phyloP scores from a whole-genome alignment of 1,140 invertebrate genomes.

The Paraescarpia echinospica region DNA sequence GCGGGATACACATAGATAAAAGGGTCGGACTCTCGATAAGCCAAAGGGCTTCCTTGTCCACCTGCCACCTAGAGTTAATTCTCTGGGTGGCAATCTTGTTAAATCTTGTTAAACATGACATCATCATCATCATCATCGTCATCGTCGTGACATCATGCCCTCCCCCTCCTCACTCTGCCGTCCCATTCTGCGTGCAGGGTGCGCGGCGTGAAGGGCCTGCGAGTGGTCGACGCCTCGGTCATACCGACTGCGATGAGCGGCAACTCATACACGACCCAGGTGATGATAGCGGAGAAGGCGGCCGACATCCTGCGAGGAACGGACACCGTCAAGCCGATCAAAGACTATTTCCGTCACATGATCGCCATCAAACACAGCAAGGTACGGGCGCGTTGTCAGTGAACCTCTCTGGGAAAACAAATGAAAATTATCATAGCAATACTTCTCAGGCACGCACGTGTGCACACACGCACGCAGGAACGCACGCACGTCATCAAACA shows the following conservation, averaged over 20 bases:
- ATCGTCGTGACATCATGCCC: too few species aligned
- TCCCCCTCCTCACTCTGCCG: too few species aligned
- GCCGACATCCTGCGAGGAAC: slow-evolving; percentile 35
- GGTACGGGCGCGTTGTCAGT: not conserved
- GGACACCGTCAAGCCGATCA: slow-evolving; percentile 30
- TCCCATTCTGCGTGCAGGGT: slow-evolving; percentile 30
- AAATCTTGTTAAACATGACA: too few species aligned
- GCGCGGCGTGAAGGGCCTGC: slow-evolving; percentile 34
- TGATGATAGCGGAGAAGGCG: slow-evolving; percentile 41
- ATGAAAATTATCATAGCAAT: not conserved
- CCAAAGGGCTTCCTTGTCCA: too few species aligned
- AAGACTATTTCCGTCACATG: slow-evolving; percentile 32
- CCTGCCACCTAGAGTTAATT: too few species aligned
- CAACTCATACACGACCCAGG: slow-evolving; percentile 35
- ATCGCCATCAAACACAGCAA: slow-evolving; percentile 28
- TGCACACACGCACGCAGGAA: not conserved
- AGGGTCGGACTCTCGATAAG: too few species aligned
- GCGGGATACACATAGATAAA: too few species aligned
- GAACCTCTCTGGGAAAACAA: not conserved
- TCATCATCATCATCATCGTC: too few species aligned
- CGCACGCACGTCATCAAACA: too few species aligned
- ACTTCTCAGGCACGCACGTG: not conserved
- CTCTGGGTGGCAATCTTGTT: too few species aligned
- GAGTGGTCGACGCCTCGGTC: slow-evolving; percentile 44
- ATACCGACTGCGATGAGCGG: slow-evolving; percentile 37